A percentile compares a stretch with the other conserved stretches of the same genome.
Conservation (phyloP, 2,888 invertebrate genomes). For the Sepiola atlantica region DNA sequence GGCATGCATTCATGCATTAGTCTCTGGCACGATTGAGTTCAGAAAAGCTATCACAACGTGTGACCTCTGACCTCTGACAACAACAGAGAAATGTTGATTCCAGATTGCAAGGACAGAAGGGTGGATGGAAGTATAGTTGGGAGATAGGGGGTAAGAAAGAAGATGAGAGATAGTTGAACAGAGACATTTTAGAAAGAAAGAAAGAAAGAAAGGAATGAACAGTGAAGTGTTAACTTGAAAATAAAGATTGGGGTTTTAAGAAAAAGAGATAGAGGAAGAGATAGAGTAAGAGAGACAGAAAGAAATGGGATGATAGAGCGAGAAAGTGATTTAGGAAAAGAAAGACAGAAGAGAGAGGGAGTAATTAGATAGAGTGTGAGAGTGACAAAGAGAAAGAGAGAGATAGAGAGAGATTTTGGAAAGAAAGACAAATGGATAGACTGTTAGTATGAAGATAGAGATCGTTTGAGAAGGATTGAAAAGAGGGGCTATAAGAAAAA, state of each 20-base stretch:
- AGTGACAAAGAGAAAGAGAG: no score
- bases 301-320: no score
- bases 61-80: conserved; percentile 10
- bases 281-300: not conserved
- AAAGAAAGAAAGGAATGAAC: not conserved
- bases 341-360: not conserved
- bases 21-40: conserved; percentile 22
- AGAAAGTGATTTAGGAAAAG: no score
- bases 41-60: conserved; percentile 10
- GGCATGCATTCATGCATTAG: conserved; percentile 20
- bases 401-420: no score
- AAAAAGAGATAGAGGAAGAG: not conserved
- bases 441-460: no score
- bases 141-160: not conserved
- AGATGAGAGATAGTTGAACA: not conserved
- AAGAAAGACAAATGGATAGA: not conserved
- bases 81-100: not conserved
- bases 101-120: not conserved
- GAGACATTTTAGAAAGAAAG: not conserved
- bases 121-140: no score
- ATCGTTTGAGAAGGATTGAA: not conserved
- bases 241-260: not conserved
- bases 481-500: no score
- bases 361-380: not conserved
- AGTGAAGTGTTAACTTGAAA: no score